These are phyloP conservation scores for Catharus bicknelli DNA, from an alignment of 2,113 vertebrate species.

Conservation along the genomic window DNA sequence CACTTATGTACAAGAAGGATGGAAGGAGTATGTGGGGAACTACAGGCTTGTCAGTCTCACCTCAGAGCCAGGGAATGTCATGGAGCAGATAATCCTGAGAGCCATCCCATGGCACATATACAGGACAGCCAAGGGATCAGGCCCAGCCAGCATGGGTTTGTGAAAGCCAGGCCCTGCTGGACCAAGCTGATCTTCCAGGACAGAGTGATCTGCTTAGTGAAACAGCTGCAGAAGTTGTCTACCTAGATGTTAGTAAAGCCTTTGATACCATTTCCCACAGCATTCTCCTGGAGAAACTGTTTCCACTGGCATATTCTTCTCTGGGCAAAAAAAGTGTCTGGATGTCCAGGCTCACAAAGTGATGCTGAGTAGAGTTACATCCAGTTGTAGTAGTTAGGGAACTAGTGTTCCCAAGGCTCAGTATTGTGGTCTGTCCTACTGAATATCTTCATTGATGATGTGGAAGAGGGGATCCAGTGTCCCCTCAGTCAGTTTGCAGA, in stretches of 20 bases:
- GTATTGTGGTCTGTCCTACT: rapidly evolving
- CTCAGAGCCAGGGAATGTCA: background rate
- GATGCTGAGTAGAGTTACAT: background rate
- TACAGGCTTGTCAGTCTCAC: background rate
- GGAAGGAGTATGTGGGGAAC: background rate
- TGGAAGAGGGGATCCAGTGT: background rate
- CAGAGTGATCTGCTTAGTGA: background rate
- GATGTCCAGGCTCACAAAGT: background rate
- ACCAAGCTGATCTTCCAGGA: background rate
- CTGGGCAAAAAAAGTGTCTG: background rate
- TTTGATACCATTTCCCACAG: background rate
- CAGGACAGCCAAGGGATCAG: background rate
- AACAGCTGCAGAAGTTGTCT: background rate
- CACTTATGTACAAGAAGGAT: background rate
- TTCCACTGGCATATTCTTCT: background rate
- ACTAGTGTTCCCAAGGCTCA: background rate
- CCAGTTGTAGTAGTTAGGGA: background rate
- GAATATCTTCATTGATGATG: background rate
- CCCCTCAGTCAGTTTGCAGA: background rate
- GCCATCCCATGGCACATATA: background rate
- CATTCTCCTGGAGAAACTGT: background rate
- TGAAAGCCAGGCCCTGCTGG: background rate
- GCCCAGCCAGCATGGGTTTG: background rate
- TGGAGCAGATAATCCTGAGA: background rate
- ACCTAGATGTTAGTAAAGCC: background rate